Evolutionary conservation across 2,797 vertebrate genomes (phyloP).

Genomic region (Anolis apletophallus): DNA sequence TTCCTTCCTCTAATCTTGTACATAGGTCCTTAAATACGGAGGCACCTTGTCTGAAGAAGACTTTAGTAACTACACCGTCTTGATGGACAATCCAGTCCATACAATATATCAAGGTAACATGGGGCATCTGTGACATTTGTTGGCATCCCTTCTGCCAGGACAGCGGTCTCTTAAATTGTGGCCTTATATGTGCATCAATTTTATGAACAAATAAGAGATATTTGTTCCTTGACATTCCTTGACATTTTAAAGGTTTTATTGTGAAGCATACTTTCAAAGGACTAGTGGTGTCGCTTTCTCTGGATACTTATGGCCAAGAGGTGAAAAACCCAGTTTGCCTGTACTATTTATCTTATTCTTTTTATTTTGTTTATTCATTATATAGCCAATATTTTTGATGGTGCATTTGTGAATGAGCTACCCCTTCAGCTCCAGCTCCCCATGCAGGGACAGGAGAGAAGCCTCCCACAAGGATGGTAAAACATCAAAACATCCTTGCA

Average conservation of each 20-base stretch:
- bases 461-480: no score
- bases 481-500: no score
- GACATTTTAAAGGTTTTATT: neutral
- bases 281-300: neutral
- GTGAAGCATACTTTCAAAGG: neutral
- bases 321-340: neutral
- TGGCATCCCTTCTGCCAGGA: neutral
- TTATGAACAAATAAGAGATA: neutral
- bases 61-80: slow-evolving; percentile 91
- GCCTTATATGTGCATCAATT: no score
- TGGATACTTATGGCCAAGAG: slow-evolving; percentile 1
- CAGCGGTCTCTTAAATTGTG: neutral
- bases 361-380: neutral
- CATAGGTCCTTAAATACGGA: slow-evolving; percentile 84
- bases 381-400: neutral
- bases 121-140: neutral
- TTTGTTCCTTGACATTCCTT: neutral
- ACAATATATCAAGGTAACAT: slow-evolving; percentile 89
- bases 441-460: no score
- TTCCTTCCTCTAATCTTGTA: neutral
- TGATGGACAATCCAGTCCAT: slow-evolving; percentile 87
- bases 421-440: no score
- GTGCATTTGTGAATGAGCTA: no score
- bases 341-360: slow-evolving; percentile 1
- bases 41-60: slow-evolving; percentile 92